These are phyloP conservation scores for Eupeodes corollae DNA, from an alignment of 1,140 invertebrate genomes.

Conservation along the genomic window DNA sequence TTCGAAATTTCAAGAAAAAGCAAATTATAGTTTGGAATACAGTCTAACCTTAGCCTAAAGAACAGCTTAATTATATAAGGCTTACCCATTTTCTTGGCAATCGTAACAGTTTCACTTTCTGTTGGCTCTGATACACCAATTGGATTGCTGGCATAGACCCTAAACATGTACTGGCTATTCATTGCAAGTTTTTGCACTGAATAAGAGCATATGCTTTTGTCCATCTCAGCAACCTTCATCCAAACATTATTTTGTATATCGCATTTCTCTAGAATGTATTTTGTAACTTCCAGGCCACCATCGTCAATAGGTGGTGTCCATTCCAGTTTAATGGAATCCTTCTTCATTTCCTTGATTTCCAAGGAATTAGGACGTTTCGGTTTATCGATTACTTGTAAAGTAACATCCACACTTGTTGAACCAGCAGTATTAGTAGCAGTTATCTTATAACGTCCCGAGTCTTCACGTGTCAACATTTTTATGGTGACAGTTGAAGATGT, in stretches of 20 bases:
- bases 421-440: slow-evolving; percentile 60
- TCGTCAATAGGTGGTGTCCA: slow-evolving; percentile 74
- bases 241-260: slow-evolving; percentile 56
- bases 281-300: slow-evolving; percentile 64
- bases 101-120: slow-evolving; percentile 55
- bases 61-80: too few relatives aligned
- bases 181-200: slow-evolving; percentile 65
- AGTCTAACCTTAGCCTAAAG: too few relatives aligned
- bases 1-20: too few relatives aligned
- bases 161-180: slow-evolving; percentile 72
- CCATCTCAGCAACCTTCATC: slow-evolving; percentile 66
- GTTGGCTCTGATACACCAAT: slow-evolving; percentile 65
- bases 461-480: slow-evolving; percentile 45
- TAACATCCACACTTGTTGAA: slow-evolving; percentile 53
- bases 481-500: slow-evolving; percentile 50
- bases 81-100: slow-evolving; percentile 51
- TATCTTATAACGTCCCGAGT: slow-evolving; percentile 54
- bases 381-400: slow-evolving; percentile 73
- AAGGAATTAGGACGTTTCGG: slow-evolving; percentile 71
- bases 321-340: slow-evolving; percentile 58
- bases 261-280: slow-evolving; percentile 72
- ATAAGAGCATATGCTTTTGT: slow-evolving; percentile 56
- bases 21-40: too few relatives aligned
- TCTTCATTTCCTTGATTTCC: slow-evolving; percentile 57
- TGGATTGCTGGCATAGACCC: slow-evolving; percentile 70